Evolutionary conservation across 2,888 invertebrate genomes (phyloP), one percentile per base, ranked within the genome.

Genomic region (Elgonia sp.): DNA sequence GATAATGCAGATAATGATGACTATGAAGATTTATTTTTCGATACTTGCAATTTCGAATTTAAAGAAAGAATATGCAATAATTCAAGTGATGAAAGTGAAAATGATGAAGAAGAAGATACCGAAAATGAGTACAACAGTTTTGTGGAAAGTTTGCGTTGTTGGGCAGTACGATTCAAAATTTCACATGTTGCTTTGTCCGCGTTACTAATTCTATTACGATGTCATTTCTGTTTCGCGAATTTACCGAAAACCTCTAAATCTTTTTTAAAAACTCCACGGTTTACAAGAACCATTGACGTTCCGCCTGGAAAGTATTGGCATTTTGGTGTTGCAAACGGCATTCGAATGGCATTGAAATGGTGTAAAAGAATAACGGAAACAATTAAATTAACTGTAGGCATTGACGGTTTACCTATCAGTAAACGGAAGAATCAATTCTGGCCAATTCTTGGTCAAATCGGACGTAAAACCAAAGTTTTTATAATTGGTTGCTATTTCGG

Each of bases 371-470:
- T 8, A 14, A 7, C 14, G 10, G 50, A 50, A 50, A 50, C 16
- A 14, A 18, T 75, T 5, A 62, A 42, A 20, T 42, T 75, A 16
- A 55, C 7, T 4, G n/a, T 75, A 8, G 62, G 60, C 16, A 75
- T 75, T 42, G 75, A 75, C 20, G 62, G 75, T 14, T 9, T 60
- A 18, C 55, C 53, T 29, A 10, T 29, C 3, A 14, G 60, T 1
- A 37, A n/a, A 39, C 12, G 57, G 14, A 29, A 75, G 4, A 42
- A 42, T 10, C 42, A 42, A 42, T 62, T 75, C 62, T 75, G 75
- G 75, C 75, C 75, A 3, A 75, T 75, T 42, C 20, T 75, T 21
- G 75, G 75, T 20, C 46, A n/a, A 18, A 18, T 75, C 12, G 42
- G 60, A 5, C 21, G 29, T 18, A 60, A 46, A 20, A 14, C n/a